Evolutionary conservation across 1,140 invertebrate genomes (phyloP).

Genomic region (Drosophila virilis): DNA sequence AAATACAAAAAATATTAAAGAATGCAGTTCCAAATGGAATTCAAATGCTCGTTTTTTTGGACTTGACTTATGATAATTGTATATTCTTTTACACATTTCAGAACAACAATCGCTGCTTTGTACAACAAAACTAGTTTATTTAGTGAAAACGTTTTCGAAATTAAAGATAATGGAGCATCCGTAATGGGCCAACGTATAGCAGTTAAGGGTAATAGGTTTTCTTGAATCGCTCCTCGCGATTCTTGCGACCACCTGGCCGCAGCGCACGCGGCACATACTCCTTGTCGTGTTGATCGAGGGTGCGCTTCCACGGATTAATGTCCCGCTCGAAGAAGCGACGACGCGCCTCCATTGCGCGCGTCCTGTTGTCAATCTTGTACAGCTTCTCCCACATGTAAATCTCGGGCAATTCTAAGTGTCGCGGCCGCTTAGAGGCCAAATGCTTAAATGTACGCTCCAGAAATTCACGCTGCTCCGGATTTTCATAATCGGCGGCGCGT

Average conservation of each 20-base stretch:
- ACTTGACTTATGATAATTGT: not conserved
- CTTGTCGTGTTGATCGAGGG: slow-evolving; percentile 87
- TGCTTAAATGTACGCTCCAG: slow-evolving; percentile 89
- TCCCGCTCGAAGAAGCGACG: slow-evolving; percentile 88
- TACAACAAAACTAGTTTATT: slow-evolving; percentile 35
- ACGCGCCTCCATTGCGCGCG: slow-evolving; percentile 88
- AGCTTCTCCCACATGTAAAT: slow-evolving; percentile 91
- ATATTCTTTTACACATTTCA: not conserved
- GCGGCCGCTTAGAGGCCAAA: slow-evolving; percentile 87
- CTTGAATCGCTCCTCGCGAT: slow-evolving; percentile 86
- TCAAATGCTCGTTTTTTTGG: slow-evolving; percentile 25
- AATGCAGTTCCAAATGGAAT: slow-evolving; percentile 47
- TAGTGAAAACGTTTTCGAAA: slow-evolving; percentile 8
- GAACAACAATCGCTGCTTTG: slow-evolving; percentile 1
- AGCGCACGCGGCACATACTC: slow-evolving; percentile 88
- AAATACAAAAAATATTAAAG: slow-evolving; percentile 37
- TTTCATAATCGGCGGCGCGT: slow-evolving; percentile 88
- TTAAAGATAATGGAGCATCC: slow-evolving; percentile 8
- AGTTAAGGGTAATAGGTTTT: slow-evolving; percentile 87
- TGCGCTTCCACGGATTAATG: slow-evolving; percentile 86
- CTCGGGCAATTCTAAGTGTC: slow-evolving; percentile 87
- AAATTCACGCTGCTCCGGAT: slow-evolving; percentile 88
- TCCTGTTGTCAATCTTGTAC: slow-evolving; percentile 89
- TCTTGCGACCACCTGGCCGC: slow-evolving; percentile 86
- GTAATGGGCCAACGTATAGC: not conserved